Conservation (phyloP, 2,888 invertebrate genomes). For the Campoletis raptor region DNA sequence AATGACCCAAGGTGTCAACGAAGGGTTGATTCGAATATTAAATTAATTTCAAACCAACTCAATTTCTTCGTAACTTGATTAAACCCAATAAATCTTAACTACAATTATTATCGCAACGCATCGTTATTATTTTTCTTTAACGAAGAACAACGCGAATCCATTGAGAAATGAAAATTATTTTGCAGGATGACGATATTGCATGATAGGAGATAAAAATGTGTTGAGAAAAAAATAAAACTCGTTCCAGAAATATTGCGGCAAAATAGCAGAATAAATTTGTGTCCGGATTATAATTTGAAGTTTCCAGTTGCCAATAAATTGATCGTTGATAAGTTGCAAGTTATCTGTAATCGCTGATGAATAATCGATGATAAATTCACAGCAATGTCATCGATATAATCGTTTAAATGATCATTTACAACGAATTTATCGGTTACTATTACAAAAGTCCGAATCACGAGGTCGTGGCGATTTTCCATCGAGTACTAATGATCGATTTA, state of each 20-base stretch:
- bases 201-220: background rate
- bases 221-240: background rate
- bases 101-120: background rate
- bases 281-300: constrained; percentile 26
- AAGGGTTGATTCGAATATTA: background rate
- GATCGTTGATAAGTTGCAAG: constrained; percentile 24
- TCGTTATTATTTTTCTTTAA: background rate
- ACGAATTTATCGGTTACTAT: background rate
- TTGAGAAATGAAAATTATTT: background rate
- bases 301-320: constrained; percentile 13
- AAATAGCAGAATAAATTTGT: constrained; percentile 12
- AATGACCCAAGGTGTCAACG: background rate
- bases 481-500: background rate
- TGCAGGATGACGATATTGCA: constrained; percentile 2
- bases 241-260: constrained; percentile 5
- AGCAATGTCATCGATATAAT: background rate
- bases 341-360: background rate
- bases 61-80: background rate
- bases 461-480: background rate
- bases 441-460: background rate
- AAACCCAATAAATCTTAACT: background rate
- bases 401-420: background rate
- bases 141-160: background rate
- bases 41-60: background rate
- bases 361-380: background rate